These are phyloP conservation scores for Atrichornis clamosus DNA, from an alignment of 2,113 vertebrate genomes.

Conservation along the genomic window DNA sequence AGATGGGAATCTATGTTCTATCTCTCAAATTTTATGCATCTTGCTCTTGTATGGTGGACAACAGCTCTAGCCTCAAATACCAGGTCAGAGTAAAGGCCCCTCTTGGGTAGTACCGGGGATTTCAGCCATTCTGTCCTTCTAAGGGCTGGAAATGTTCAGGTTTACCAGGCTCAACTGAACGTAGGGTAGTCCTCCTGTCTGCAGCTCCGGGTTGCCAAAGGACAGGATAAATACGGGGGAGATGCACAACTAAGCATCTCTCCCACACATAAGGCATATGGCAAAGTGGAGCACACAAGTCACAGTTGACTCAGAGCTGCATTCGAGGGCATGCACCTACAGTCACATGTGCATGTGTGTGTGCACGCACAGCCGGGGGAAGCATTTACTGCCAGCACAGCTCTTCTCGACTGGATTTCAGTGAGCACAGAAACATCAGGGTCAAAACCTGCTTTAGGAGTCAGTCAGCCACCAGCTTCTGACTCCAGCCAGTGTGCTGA, in stretches of 20 bases:
- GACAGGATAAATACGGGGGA: neutral
- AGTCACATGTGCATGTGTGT: neutral
- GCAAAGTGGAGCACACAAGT: neutral
- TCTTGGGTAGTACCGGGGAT: neutral
- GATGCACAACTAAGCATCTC: neutral
- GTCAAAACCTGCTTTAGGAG: constrained; percentile 13
- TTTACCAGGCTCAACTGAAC: constrained; percentile 56
- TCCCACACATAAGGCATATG: neutral
- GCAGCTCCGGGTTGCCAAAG: constrained; percentile 38
- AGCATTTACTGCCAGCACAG: neutral
- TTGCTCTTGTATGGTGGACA: neutral
- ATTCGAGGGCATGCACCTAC: neutral
- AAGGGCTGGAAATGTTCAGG: constrained; percentile 19
- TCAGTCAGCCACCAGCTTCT: constrained; percentile 11
- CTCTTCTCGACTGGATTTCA: neutral
- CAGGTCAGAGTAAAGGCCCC: neutral
- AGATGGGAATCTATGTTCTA: neutral
- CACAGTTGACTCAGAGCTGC: constrained; percentile 18
- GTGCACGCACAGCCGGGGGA: neutral
- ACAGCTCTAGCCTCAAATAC: neutral
- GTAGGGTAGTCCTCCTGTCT: neutral
- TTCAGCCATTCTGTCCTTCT: neutral
- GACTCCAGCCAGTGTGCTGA: neutral
- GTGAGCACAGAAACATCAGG: constrained; percentile 5
- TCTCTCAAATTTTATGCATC: neutral